Evolutionary conservation across 2,113 vertebrate genomes (phyloP).

Genomic region (Myodes glareolus): DNA sequence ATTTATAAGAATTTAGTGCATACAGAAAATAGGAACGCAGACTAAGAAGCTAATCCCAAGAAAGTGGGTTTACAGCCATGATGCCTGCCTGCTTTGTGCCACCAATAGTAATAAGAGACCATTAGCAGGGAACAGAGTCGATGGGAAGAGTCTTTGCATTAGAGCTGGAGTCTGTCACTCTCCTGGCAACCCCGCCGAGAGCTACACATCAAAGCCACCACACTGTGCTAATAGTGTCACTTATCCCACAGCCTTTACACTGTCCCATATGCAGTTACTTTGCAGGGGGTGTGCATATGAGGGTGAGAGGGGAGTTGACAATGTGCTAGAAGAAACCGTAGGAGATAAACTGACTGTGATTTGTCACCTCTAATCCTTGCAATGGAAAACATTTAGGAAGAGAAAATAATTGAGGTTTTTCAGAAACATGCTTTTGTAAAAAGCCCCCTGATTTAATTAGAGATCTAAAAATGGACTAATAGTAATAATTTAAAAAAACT

Average conservation of each 20-base stretch:
- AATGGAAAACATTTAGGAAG: constrained; percentile 70
- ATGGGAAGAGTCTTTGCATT: constrained; percentile 80
- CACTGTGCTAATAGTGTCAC: constrained; percentile 80
- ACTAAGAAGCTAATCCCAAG: constrained; percentile 52
- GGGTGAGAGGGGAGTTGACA: constrained; percentile 73
- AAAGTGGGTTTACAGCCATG: constrained; percentile 30
- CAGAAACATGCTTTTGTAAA: constrained; percentile 66
- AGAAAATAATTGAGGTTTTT: constrained; percentile 66
- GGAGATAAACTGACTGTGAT: constrained; percentile 75
- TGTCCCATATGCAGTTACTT: constrained; percentile 70
- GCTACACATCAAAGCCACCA: constrained; percentile 81
- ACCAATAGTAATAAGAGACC: constrained; percentile 73
- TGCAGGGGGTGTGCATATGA: constrained; percentile 59
- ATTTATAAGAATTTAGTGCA: neutral
- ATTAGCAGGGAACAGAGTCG: constrained; percentile 75
- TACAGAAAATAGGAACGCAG: constrained; percentile 8
- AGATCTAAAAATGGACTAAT: constrained; percentile 64
- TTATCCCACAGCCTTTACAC: constrained; percentile 79
- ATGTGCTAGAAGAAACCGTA: constrained; percentile 78
- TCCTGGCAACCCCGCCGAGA: constrained; percentile 81
- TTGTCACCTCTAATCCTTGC: constrained; percentile 79
- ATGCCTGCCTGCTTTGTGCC: constrained; percentile 65
- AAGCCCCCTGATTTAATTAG: constrained; percentile 65
- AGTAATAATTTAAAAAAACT: constrained; percentile 49
- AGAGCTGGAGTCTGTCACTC: constrained; percentile 79